Evolutionary conservation across 2,888 invertebrate species (phyloP).

Genomic region (Carabus problematicus): DNA sequence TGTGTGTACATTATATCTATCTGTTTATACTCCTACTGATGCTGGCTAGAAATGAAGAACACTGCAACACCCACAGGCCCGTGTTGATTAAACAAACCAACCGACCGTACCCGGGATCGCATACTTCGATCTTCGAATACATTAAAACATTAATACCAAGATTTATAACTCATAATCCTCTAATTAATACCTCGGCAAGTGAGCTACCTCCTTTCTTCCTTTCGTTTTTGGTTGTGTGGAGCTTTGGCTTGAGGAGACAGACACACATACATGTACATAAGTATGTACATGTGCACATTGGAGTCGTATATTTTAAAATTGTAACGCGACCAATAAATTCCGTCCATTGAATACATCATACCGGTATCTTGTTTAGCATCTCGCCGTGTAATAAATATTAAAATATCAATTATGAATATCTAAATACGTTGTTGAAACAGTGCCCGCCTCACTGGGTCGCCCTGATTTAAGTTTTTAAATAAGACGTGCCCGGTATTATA

Average conservation of each 20-base stretch:
- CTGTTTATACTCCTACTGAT: neutral
- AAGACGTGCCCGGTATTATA: slow-evolving; percentile 38
- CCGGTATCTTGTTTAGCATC: slow-evolving; percentile 35
- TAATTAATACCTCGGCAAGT: slow-evolving; percentile 35
- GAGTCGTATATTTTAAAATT: slow-evolving; percentile 27
- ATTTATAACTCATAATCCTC: slow-evolving; percentile 20
- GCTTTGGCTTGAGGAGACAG: neutral
- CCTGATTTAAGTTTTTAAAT: slow-evolving; percentile 40
- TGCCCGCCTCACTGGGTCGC: slow-evolving; percentile 52
- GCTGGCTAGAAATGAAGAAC: neutral
- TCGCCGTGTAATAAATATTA: slow-evolving; percentile 39
- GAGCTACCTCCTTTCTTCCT: slow-evolving; percentile 24
- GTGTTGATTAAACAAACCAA: slow-evolving; percentile 2
- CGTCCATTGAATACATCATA: slow-evolving; percentile 29
- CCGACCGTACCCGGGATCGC: neutral
- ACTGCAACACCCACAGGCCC: slow-evolving; percentile 2
- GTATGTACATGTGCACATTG: too few relatives aligned
- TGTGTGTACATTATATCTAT: neutral
- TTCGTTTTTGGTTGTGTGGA: neutral
- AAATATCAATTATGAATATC: slow-evolving; percentile 59
- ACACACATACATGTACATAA: neutral
- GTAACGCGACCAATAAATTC: slow-evolving; percentile 37
- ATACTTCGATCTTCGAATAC: slow-evolving; percentile 29
- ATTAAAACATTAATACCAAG: slow-evolving; percentile 36
- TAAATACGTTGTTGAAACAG: slow-evolving; percentile 53